Evolutionary conservation across 2,888 invertebrate species (phyloP), one percentile per base, ranked within the genome.

Genomic region (Dendrolimus pini): DNA sequence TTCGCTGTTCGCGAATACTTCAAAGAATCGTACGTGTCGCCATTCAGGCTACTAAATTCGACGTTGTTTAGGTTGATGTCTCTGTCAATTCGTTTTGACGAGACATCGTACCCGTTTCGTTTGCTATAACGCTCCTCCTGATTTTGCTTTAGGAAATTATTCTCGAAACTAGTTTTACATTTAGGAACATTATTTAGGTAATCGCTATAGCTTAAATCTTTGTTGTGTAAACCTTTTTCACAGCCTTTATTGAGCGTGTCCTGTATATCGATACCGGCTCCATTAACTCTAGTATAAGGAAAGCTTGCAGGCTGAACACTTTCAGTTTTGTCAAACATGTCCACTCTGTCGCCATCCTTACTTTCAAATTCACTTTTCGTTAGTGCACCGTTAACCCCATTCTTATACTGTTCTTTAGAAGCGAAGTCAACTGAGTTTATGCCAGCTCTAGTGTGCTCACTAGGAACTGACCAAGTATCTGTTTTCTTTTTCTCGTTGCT

Each of bases 181-280:
- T 89, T 90, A 89, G 90, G 89, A 89, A 90, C 90, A 84, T 88
- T 89, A 74, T 83, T 88, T 74, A 86, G 77, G 77, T 88, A 89
- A 74, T 90, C 86, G 78, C 77, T 85, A 85, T 82, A 88, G 70
- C 76, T 79, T 80, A 85, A 75, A 72, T 89, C 87, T 78, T 86
- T 87, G 81, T 75, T 84, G 77, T 90, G 90, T 79, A 90, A 81
- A 66, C 89, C 88, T 83, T 89, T 88, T 82, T 90, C 91, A 89
- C 91, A 90, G 89, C 88, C 88, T 65, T 86, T 90, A 77, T 87
- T 89, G 56, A 90, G 81, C 67, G 91, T 87, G 69, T 90, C 90
- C 71, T 89, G 83, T 72, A 89, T 89, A 70, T 89, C 86, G 68
- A 89, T 80, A 63, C 84, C 83, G 73, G 81, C 88, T 59, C 86